Percentiles rank a stretch among this genome's conserved stretches.
These are phyloP conservation scores for Peucedramus taeniatus DNA, from an alignment of 2,113 vertebrate genomes.

Conservation along the genomic window DNA sequence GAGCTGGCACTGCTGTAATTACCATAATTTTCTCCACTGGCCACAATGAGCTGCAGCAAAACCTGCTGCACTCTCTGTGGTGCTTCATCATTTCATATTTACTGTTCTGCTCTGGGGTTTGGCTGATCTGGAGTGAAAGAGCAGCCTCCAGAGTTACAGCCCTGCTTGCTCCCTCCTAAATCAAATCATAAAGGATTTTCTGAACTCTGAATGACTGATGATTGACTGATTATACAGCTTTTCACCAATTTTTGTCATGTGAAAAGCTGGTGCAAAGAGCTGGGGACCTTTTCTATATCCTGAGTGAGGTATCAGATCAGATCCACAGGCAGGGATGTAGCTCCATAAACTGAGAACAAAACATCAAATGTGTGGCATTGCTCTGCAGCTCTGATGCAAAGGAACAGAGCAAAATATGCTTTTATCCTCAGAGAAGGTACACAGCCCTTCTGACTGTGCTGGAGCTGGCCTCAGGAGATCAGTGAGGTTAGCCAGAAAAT, in stretches of 20 bases:
- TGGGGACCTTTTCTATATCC: not conserved
- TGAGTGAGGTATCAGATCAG: not conserved
- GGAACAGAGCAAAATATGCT: not conserved
- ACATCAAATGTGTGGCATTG: accelerated
- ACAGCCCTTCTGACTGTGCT: not conserved
- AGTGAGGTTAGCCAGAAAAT: not conserved
- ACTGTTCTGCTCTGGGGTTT: not conserved
- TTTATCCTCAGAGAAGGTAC: not conserved
- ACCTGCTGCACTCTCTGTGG: not conserved
- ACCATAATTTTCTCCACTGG: not conserved
- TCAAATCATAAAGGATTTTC: not conserved
- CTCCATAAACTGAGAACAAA: not conserved
- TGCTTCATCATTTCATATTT: not conserved
- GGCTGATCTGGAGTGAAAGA: not conserved
- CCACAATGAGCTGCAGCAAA: not conserved
- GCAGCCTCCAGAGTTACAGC: not conserved
- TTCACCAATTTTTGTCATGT: not conserved
- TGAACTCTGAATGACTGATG: not conserved
- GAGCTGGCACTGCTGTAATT: not conserved
- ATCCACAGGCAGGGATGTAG: not conserved
- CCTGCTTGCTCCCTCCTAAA: not conserved
- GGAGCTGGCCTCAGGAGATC: not conserved
- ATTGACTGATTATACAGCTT: not conserved
- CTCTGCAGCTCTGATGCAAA: not conserved
- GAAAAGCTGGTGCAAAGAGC: not conserved